Evolutionary conservation across 2,797 vertebrate species (phyloP), one percentile per base, ranked within the genome.

Genomic region (Mallotus villosus): DNA sequence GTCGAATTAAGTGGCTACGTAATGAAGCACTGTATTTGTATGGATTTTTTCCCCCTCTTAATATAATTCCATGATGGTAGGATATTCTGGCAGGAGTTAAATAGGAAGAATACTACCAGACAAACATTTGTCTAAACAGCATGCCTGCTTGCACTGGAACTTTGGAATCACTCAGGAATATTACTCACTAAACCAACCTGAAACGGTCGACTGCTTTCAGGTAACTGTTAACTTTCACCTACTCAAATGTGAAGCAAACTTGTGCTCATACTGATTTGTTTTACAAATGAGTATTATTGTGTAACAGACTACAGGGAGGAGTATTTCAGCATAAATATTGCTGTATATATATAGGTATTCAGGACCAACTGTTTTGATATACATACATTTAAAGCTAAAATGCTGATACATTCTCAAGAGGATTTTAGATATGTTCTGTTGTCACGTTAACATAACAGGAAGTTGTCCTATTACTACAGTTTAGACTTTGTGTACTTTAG

Each of bases 91-190:
- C 19, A 55, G 51, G 16, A 55, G 5, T 0, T 19, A n/a, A 67
- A 53, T 51, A 64, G 22, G n/a, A 41, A 46, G 21, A 53, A 53
- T 8, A 24, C 41, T 25, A 27, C 5, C 24, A 67, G 46, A 51
- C 25, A 46, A 51, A 22, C 27, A 67, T n/a, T 67, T 24, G 24
- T 51, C 41, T 24, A 53, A 25, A 67, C 16, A 16, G 8, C 64
- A 51, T 11, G 46, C 41, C 21, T 5, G 49, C 22, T 17, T 60
- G 21, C 6, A 24, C 41, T 24, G 5, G 14, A 0, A 49, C 22
- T 49, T n/a, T 17, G 19, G 51, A 55, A 66, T 27, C 14, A 24
- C 64, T 49, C 24, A 49, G 24, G 64, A 67, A 67, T 67, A 24
- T 24, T 2, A 46, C 12, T 29, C 14, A 11, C 64, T 24, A n/a